Conservation (phyloP, 2,888 invertebrate species). For the Eupithecia vulgata region DNA sequence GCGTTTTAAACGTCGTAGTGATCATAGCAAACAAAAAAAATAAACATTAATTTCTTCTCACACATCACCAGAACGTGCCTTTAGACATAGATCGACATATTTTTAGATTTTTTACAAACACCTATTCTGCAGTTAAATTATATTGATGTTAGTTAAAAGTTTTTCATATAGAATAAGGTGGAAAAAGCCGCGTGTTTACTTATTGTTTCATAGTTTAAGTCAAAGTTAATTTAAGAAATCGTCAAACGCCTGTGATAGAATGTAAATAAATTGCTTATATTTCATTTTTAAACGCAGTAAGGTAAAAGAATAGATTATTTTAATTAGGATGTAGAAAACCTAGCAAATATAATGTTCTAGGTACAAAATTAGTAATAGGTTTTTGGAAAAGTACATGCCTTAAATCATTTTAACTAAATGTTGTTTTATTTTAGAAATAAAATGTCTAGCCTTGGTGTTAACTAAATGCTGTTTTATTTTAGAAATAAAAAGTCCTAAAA, state of each 20-base stretch:
- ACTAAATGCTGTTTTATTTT: slow-evolving; percentile 1
- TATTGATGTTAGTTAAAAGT: background rate
- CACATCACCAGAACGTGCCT: background rate
- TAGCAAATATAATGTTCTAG: background rate
- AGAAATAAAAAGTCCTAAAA: background rate
- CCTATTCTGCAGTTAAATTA: background rate
- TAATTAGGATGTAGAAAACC: background rate
- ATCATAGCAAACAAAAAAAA: background rate
- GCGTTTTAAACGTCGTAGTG: background rate
- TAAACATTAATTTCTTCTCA: background rate
- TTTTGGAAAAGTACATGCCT: background rate
- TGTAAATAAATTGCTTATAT: slow-evolving; percentile 31
- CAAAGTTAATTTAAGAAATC: slow-evolving; percentile 49
- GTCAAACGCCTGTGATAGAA: slow-evolving; percentile 77
- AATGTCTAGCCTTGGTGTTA: too few relatives aligned
- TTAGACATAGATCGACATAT: background rate
- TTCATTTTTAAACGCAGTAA: background rate
- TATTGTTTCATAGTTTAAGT: slow-evolving; percentile 19
- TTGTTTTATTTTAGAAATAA: slow-evolving; percentile 3
- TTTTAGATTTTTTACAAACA: background rate
- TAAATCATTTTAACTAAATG: background rate
- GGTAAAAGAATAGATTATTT: background rate
- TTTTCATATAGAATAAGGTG: background rate
- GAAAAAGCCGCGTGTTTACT: slow-evolving; percentile 17
- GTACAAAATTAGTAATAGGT: slow-evolving; percentile 4